Evolutionary conservation across 2,113 vertebrate genomes (phyloP), one percentile per base, ranked within the genome.

Genomic region (Pleuronectes platessa): DNA sequence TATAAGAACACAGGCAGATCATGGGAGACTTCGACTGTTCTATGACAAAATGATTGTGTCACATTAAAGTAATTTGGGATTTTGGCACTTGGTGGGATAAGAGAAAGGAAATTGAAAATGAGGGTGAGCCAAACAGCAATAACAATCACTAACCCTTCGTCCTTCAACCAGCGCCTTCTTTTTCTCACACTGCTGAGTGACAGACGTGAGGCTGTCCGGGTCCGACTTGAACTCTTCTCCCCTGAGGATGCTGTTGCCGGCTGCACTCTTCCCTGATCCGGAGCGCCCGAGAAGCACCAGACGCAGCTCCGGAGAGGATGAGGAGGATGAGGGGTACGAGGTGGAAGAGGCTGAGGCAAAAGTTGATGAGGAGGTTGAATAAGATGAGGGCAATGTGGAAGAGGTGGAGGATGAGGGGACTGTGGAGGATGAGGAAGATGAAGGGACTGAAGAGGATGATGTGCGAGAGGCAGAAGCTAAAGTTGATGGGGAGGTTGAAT

Each of bases 241-340:
- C 4, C 92, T 93, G 27, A 95, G 86, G 26, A 95, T 91, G 21
- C 0, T 4, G 63, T 95, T 95, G 35, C 92, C 94, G 10, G 82
- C 91, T 17, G 74, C 21, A 35, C 94, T 95, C 72, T 95, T 95
- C 27, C 94, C 94, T 0, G 92, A 61, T 55, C 92, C 90, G 5
- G 89, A 84, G 24, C 89, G 83, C 7, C 94, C 94, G 2, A 95
- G 76, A 55, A 95, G 55, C 13, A 95, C 88, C 75, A 95, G 72
- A 5, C 94, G 93, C 58, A 95, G 74, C 84, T 94, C 92, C 1
- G 70, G 71, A 21, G 69, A 74, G 24, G 72, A 70, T 5, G 84
- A 75, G 13, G 47, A 51, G 14, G 47, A 51, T 15, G 47, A 78
- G 13, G 58, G n/a, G 27, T 8, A 23, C 1, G 42, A 61, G 27